phyloP scores from a whole-genome alignment of 2,888 invertebrate species.

The Hirudinaria manillensis region DNA sequence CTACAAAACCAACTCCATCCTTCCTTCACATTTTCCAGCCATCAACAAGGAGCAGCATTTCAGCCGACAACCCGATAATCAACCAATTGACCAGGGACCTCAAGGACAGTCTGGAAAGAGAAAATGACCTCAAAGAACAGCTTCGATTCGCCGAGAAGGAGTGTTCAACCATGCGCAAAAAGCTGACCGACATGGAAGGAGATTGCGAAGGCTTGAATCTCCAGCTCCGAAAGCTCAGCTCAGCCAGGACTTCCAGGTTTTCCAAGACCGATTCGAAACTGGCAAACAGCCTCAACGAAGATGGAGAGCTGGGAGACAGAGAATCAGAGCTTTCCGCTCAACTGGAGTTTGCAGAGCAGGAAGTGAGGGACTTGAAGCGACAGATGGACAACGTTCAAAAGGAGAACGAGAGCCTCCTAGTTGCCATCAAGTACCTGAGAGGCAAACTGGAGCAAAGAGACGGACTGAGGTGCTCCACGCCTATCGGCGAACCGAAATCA shows the following conservation, averaged over 20 bases:
- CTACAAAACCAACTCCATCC: background rate
- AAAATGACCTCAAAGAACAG: slow-evolving; percentile 89
- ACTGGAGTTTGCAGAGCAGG: slow-evolving; percentile 81
- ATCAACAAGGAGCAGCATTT: background rate
- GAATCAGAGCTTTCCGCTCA: slow-evolving; percentile 72
- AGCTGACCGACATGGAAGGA: slow-evolving; percentile 84
- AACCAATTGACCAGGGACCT: slow-evolving; percentile 73
- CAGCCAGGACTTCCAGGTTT: slow-evolving; percentile 40
- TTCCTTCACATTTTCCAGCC: background rate
- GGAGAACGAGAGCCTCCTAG: slow-evolving; percentile 34
- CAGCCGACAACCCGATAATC: slow-evolving; percentile 31
- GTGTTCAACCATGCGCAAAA: slow-evolving; percentile 66
- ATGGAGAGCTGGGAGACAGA: slow-evolving; percentile 55
- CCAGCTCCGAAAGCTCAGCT: slow-evolving; percentile 90
- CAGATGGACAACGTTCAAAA: slow-evolving; percentile 67
- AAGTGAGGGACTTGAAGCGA: slow-evolving; percentile 64
- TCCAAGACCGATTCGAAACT: slow-evolving; percentile 57
- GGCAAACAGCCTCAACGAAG: slow-evolving; percentile 21
- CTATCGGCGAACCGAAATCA: slow-evolving; percentile 28
- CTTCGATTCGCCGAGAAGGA: slow-evolving; percentile 86
- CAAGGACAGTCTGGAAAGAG: slow-evolving; percentile 84
- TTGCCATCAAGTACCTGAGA: slow-evolving; percentile 33
- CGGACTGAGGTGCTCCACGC: slow-evolving; percentile 31
- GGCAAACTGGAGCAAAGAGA: slow-evolving; percentile 32
- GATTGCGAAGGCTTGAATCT: slow-evolving; percentile 91